A percentile compares a stretch with the other conserved stretches of the same genome.
These are phyloP conservation scores for Heliconius hortense DNA, from an alignment of 2,888 invertebrate species.

Conservation along the genomic window DNA sequence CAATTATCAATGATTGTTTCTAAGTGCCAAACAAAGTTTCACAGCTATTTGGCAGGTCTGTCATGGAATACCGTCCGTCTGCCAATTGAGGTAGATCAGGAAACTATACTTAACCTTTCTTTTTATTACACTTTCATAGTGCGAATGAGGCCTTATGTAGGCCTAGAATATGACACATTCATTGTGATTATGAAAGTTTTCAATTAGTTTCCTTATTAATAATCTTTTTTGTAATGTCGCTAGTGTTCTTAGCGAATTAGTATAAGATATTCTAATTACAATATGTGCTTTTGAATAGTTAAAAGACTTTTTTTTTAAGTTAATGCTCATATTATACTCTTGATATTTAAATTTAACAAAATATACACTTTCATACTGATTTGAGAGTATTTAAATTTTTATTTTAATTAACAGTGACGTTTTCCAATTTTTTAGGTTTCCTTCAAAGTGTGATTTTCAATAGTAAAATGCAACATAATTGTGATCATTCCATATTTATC, in stretches of 20 bases:
- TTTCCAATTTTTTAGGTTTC: not conserved
- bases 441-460: not conserved
- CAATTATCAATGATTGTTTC: conserved; percentile 34
- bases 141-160: conserved; percentile 7
- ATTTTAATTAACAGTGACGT: not conserved
- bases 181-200: conserved; percentile 12
- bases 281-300: not conserved
- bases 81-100: conserved; percentile 72
- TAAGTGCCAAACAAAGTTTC: conserved; percentile 35
- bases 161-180: conserved; percentile 3
- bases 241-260: not conserved
- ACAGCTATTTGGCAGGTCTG: conserved; percentile 38
- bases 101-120: conserved; percentile 24
- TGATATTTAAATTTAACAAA: not conserved
- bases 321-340: not conserved
- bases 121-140: not conserved
- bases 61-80: conserved; percentile 54
- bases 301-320: not conserved
- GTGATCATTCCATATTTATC: not conserved
- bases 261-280: not conserved
- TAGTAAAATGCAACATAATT: not conserved
- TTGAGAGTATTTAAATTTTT: not conserved
- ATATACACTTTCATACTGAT: not conserved
- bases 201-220: not conserved
- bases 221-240: not conserved